Conservation (phyloP, 2,888 invertebrate genomes). For the Stenoptilia bipunctidactyla region DNA sequence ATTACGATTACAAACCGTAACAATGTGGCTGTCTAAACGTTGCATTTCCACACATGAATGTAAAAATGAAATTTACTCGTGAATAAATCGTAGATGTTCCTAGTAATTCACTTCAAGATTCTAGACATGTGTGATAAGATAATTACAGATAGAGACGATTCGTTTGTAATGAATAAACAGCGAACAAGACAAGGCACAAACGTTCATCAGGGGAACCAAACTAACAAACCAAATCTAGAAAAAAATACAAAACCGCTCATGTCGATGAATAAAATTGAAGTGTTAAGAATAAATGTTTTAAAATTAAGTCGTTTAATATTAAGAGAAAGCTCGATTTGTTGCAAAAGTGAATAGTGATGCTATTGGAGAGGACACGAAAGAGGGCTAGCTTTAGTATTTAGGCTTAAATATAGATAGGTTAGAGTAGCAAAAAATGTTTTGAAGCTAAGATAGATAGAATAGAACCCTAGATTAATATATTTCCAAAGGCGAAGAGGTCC, state of each 20-base stretch:
- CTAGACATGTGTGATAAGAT: constrained; percentile 44
- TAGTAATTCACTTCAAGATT: constrained; percentile 48
- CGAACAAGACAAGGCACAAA: constrained; percentile 37
- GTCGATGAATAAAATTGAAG: constrained; percentile 53
- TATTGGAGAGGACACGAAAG: constrained; percentile 44
- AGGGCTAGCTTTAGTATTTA: constrained; percentile 53
- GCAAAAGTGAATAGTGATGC: constrained; percentile 43
- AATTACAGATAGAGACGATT: constrained; percentile 31
- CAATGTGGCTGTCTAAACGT: constrained; percentile 61
- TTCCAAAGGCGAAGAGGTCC: constrained; percentile 29
- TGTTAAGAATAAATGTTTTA: constrained; percentile 61
- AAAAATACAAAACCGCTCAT: constrained; percentile 45
- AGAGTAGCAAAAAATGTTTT: constrained; percentile 65
- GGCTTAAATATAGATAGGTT: constrained; percentile 66
- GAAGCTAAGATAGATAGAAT: constrained; percentile 64
- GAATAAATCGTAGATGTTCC: constrained; percentile 52
- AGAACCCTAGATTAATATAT: constrained; percentile 60
- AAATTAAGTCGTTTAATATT: constrained; percentile 56
- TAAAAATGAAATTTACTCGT: constrained; percentile 31
- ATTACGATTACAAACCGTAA: constrained; percentile 38
- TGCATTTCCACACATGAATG: constrained; percentile 57
- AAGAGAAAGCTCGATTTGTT: constrained; percentile 55
- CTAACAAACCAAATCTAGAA: constrained; percentile 48
- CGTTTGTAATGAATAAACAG: neutral
- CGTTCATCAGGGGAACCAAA: constrained; percentile 50